Evolutionary conservation across 2,113 vertebrate genomes (phyloP), one percentile per base, ranked within the genome.

Genomic region (Calyptommatus sinebrachiatus): DNA sequence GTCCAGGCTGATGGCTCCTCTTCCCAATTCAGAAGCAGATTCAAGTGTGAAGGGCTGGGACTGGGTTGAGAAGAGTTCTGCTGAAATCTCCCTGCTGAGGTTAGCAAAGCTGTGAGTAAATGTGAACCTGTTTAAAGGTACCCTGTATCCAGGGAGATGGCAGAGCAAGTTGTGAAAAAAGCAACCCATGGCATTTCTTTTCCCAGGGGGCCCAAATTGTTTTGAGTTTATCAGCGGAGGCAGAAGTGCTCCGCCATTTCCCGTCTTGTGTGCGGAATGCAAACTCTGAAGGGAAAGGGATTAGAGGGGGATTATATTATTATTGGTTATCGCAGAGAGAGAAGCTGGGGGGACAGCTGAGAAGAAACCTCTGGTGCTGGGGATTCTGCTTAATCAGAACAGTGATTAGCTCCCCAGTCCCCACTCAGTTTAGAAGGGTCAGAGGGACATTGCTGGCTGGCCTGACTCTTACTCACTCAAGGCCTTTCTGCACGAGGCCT

Each of bases 281-380:
- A 2, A 65, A 77, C 82, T 91, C 91, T 89, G 86, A 48, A 18
- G 91, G 89, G 90, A 70, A 41, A 92, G 63, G 88, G 90, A 92
- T 92, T 91, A 92, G 83, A 78, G 83, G 90, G 83, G 90, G 89
- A 92, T 92, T 91, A 91, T 89, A 86, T 91, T 91, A 91, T 91
- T 91, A 91, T 90, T 92, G 85, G 91, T 90, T 91, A 92, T 89
- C 83, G 46, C 85, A 48, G 82, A 35, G 62, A 62, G 50, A 28
- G 29, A 72, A n/a, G 35, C 35, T 41, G 7, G 61, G 84, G 79
- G 86, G 76, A 28, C 69, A 20, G 26, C 7, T 69, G 69, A 70
- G 78, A 53, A 89, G 88, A 89, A 88, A 79, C 90, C 88, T 89
- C 80, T 62, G 14, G 73, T 26, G 61, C 87, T 86, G 89, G 89